These are phyloP conservation scores for Dicranocentrus wangi DNA, from an alignment of 2,888 invertebrate genomes.

Conservation along the genomic window DNA sequence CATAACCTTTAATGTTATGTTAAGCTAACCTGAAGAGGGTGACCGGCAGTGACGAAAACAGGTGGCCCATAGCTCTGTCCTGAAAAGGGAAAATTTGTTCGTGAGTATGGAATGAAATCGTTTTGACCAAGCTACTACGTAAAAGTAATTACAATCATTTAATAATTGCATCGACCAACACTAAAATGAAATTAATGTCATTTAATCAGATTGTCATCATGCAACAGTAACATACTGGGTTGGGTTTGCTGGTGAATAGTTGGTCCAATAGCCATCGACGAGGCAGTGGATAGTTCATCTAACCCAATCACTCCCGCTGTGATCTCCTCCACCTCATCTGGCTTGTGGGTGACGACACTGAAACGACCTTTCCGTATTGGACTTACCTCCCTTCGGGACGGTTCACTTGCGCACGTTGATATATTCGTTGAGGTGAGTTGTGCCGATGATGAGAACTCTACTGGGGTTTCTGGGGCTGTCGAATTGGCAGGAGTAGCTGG, in stretches of 20 bases:
- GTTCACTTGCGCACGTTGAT: background rate
- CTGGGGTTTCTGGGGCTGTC: constrained; percentile 33
- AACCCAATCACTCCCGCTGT: constrained; percentile 49
- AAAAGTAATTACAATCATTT: too few species aligned
- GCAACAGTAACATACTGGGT: constrained; percentile 54
- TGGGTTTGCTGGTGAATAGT: constrained; percentile 40
- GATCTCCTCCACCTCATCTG: constrained; percentile 70
- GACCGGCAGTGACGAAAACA: constrained; percentile 64
- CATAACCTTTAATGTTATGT: too few species aligned
- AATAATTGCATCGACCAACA: too few species aligned
- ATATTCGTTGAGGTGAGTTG: background rate
- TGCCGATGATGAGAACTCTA: constrained; percentile 12
- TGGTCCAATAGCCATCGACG: constrained; percentile 28
- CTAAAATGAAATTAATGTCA: too few species aligned
- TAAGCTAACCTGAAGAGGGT: constrained; percentile 67
- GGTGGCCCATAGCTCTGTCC: constrained; percentile 66
- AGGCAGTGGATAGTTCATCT: constrained; percentile 33
- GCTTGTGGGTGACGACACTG: constrained; percentile 74
- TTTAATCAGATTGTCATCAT: constrained; percentile 24
- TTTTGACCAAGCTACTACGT: too few species aligned
- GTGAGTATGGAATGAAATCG: too few species aligned
- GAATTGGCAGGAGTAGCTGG: constrained; percentile 36
- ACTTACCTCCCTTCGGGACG: constrained; percentile 52
- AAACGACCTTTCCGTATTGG: constrained; percentile 73
- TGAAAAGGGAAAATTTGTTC: constrained; percentile 61